phyloP scores from a whole-genome alignment of 2,888 invertebrate species.

The Cataglyphis altisquamis region DNA sequence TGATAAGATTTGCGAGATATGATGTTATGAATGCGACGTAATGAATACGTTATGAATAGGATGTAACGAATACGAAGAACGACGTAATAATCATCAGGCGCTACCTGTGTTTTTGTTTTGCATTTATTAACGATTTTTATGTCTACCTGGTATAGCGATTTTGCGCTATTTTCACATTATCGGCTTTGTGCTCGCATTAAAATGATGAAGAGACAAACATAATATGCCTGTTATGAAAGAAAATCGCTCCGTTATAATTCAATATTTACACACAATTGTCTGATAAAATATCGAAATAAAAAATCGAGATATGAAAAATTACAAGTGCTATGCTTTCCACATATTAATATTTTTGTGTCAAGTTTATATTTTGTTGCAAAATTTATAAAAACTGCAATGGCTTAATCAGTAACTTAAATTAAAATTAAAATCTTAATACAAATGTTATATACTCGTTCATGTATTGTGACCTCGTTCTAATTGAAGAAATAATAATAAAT shows the following conservation, averaged over 20 bases:
- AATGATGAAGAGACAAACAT: conserved; percentile 10
- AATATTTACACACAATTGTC: neutral
- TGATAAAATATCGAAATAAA: neutral
- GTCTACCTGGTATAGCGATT: neutral
- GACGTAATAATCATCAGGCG: neutral
- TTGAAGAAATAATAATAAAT: conserved; percentile 1
- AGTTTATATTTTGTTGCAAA: neutral
- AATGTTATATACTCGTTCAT: neutral
- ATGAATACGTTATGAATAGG: neutral
- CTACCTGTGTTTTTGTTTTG: neutral
- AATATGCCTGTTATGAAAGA: conserved; percentile 9
- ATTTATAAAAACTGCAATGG: neutral
- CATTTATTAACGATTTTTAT: neutral
- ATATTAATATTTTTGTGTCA: neutral
- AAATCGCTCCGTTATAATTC: neutral
- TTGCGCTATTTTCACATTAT: neutral
- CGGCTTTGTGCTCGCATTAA: conserved; percentile 2
- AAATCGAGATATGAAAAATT: neutral
- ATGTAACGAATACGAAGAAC: neutral
- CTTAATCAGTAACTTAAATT: neutral
- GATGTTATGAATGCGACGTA: neutral
- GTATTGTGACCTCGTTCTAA: conserved; percentile 2
- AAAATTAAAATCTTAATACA: conserved; percentile 22
- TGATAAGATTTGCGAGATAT: neutral
- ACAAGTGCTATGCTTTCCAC: neutral